Evolutionary conservation across 2,113 vertebrate genomes (phyloP), one percentile per base, ranked within the genome.

Genomic region (Cathartes aura): DNA sequence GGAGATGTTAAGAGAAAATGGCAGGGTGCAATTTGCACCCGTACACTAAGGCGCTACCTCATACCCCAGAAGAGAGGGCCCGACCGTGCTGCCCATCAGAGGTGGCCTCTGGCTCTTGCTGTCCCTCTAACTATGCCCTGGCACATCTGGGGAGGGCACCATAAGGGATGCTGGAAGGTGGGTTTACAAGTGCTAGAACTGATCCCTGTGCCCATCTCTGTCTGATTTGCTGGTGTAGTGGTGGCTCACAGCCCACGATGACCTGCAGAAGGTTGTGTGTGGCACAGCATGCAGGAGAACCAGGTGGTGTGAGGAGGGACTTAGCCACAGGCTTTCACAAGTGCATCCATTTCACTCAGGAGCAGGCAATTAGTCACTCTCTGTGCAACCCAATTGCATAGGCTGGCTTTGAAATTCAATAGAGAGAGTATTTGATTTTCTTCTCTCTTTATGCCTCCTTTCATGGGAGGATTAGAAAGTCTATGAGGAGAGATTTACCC

Each of bases 321-420:
- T 63, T 0, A 0, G 22, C 24, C 2, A 2, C 18, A 30, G 50
- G 30, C 36, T 85, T 73, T 62, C 78, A 34, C 40, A 70, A 60
- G 15, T 1, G 2, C 60, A 55, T 23, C 43, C 45, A 8, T 34
- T 52, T 60, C 30, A 21, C 42, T n/a, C 19, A 19, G 45, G 56
- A 87, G 22, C 2, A 11, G 32, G 7, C 38, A 85, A 12, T 55
- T 71, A 87, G 71, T 82, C 30, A 10, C 52, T n/a, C 60, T 63
- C 55, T 45, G 29, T 47, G 48, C 53, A 27, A 56, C 13, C 24
- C 9, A 10, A 6, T 55, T 71, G 38, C 40, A 42, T 12, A 80
- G 66, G 29, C 3, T n/a, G 52, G 52, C 34, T 89, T 68, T 52
- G 55, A 82, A 72, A 48, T 58, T 83, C 72, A 40, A 11, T 11